Base-by-base conservation (phyloP, 2,797 vertebrate genomes). In the Pyrocephalus nanus region DNA sequence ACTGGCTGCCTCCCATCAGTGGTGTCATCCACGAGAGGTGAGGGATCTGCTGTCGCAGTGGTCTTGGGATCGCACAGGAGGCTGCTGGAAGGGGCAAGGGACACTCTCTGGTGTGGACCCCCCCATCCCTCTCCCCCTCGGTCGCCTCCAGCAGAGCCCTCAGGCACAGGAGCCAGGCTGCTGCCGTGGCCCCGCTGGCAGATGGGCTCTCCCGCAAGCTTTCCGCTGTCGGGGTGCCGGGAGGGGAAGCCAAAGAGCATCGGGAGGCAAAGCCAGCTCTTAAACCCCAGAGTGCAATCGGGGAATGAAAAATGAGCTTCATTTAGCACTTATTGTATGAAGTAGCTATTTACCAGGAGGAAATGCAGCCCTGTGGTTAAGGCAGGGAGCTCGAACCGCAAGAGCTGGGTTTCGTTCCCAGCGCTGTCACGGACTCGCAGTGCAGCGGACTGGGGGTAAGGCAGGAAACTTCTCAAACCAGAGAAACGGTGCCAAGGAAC, bases 21-120 rank as follows among this genome's bases (percentile, higher is more conserved):
- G 98, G 99, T 4, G 95, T 97, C 38, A 98, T 99, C 23, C 98
- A 98, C 23, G 98, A 99, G 97, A 99, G 99, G 99, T 99, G 92
- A 97, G 90, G 54, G 20, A 14, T 22, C 17, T 3, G 32, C 27
- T 36, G 15, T 29, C 15, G 15, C 1, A 0, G 0, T 0, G 40
- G 8, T 12, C 32, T 58, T 17, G 58, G 43, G 38, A 16, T 61
- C 11, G 47, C 26, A 3, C 9, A 3, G 55, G 32, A 84, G 32
- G 54, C 65, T 43, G 36, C 54, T 43, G 3, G 66, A 34, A 80
- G 53, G 38, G 48, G 7, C 19, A 7, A 16, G 30, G 34, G 8
- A 12, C 42, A 12, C 21, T 38, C 30, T 57, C 3, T 6, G 22
- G 9, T 4, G 27, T 20, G 72, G 72, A 21, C 1, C 15, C 36